Conservation (phyloP, 64 coral and sea anemone genomes). For the Orbicella faveolata region DNA sequence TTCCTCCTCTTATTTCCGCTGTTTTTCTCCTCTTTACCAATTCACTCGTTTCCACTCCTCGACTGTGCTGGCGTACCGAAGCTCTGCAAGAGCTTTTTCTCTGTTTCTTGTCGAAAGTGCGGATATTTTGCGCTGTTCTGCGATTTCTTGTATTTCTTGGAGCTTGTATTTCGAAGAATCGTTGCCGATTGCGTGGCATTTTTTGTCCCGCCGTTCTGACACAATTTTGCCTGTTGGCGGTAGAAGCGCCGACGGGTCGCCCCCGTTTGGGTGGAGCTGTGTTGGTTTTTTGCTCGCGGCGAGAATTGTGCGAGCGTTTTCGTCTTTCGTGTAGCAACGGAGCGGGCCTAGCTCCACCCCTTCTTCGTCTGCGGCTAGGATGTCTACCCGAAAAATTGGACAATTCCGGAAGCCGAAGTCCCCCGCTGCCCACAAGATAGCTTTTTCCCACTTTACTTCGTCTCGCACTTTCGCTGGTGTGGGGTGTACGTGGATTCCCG, state of each 20-base stretch:
- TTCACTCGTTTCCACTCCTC: neutral
- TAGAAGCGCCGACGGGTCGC: neutral
- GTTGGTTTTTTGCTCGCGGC: neutral
- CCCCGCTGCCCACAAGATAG: neutral
- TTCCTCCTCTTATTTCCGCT: neutral
- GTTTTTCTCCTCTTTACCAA: neutral
- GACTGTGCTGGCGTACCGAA: neutral
- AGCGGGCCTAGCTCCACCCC: conserved; percentile 19
- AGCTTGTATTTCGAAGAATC: neutral
- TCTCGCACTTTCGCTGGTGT: neutral
- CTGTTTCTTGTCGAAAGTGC: conserved; percentile 14
- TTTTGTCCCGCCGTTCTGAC: neutral
- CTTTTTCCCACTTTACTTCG: too few relatives aligned
- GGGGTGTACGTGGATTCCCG: neutral
- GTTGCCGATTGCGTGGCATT: conserved; percentile 31
- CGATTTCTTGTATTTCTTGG: neutral
- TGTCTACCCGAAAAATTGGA: conserved; percentile 33
- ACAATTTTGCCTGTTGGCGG: neutral
- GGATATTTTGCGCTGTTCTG: neutral
- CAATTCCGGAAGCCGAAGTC: conserved; percentile 19
- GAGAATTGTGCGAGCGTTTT: neutral
- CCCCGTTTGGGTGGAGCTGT: conserved; percentile 1
- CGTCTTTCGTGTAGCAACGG: neutral
- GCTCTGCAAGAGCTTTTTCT: neutral
- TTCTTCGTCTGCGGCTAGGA: neutral